phyloP scores from a whole-genome alignment of 92 coral and sea anemone species.

The Metridium senile region DNA sequence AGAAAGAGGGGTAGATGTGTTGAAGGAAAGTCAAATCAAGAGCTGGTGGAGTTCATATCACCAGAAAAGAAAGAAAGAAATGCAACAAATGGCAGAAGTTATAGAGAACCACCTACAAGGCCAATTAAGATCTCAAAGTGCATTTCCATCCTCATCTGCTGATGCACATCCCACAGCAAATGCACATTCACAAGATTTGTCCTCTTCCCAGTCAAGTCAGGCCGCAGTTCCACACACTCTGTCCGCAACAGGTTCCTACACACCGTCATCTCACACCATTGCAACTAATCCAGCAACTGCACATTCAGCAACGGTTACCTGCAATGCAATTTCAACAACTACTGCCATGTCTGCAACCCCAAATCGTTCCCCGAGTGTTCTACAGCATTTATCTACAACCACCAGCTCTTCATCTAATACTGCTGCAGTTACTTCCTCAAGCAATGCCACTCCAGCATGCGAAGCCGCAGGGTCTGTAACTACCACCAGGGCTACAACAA shows the following conservation, averaged over 20 bases:
- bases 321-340: not conserved
- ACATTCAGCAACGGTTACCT: not conserved
- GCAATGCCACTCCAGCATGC: not conserved
- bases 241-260: not conserved
- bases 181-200: not conserved
- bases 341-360: not conserved
- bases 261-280: not conserved
- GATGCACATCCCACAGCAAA: not conserved
- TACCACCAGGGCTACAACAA: not conserved
- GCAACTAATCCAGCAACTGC: not conserved
- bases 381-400: not conserved
- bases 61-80: conserved; percentile 27
- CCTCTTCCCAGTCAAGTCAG: not conserved
- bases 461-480: not conserved
- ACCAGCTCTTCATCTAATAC: not conserved
- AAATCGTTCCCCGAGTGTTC: not conserved
- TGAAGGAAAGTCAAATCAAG: conserved; percentile 30
- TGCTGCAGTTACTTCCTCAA: not conserved
- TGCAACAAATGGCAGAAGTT: not conserved
- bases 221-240: not conserved
- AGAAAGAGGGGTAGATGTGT: conserved; percentile 16
- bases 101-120: not conserved
- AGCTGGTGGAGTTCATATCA: conserved; percentile 45
- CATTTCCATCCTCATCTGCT: not conserved
- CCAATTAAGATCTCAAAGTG: not conserved